A percentile compares a stretch with the other conserved stretches of the same genome.
These are phyloP conservation scores for Agelaius tricolor DNA, from an alignment of 2,113 vertebrate species.

Conservation along the genomic window DNA sequence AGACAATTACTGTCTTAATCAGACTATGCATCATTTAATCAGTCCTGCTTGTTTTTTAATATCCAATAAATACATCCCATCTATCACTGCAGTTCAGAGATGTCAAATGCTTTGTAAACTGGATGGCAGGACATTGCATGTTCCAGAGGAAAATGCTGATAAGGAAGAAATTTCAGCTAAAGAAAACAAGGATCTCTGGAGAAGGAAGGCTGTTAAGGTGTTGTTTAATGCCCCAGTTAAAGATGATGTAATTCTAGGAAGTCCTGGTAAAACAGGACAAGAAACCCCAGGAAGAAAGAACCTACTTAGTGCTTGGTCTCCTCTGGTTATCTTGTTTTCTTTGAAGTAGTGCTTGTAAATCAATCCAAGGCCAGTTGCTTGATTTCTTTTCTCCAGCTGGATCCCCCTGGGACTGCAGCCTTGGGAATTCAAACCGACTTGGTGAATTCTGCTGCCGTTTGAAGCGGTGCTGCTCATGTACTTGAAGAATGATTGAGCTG, in stretches of 20 bases:
- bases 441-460: background rate
- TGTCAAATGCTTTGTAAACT: background rate
- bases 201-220: background rate
- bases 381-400: background rate
- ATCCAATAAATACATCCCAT: background rate
- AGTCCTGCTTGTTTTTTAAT: constrained; percentile 44
- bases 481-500: background rate
- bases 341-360: background rate
- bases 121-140: background rate
- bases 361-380: background rate
- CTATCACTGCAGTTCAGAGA: background rate
- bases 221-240: background rate
- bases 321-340: background rate
- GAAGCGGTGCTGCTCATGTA: background rate
- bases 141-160: background rate
- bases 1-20: constrained; percentile 30
- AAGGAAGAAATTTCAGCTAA: background rate
- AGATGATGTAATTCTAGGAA: background rate
- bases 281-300: background rate
- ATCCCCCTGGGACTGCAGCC: background rate
- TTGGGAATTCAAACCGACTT: background rate
- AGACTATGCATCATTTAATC: constrained; percentile 34
- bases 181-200: background rate
- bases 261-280: background rate
- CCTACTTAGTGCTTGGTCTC: background rate